Percentiles rank a stretch among this genome's conserved stretches.
These are phyloP conservation scores for Isoperla grammatica DNA, from an alignment of 2,888 invertebrate genomes.

Conservation along the genomic window DNA sequence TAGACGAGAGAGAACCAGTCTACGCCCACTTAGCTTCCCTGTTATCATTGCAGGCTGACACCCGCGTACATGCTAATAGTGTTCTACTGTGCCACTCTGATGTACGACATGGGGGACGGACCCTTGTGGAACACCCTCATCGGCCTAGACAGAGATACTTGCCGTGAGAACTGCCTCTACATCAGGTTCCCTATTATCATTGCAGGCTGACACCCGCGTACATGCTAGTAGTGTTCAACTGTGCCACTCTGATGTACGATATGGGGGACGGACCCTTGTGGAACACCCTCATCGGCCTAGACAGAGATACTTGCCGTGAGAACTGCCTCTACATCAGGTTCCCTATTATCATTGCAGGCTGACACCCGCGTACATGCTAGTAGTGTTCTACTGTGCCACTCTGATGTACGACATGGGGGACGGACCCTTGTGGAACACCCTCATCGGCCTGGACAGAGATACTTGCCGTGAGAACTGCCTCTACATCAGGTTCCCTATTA, in stretches of 20 bases:
- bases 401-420: constrained; percentile 52
- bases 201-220: constrained; percentile 52
- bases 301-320: constrained; percentile 50
- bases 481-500: constrained; percentile 51
- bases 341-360: constrained; percentile 45
- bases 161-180: constrained; percentile 57
- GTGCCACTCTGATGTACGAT: constrained; percentile 50
- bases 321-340: constrained; percentile 61
- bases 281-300: constrained; percentile 48
- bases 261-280: constrained; percentile 57
- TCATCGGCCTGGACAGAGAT: constrained; percentile 46
- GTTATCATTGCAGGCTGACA: constrained; percentile 48
- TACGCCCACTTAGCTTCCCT: too few species aligned
- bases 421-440: constrained; percentile 56
- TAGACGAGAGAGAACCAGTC: too few species aligned
- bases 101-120: constrained; percentile 53
- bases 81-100: constrained; percentile 52
- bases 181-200: constrained; percentile 44
- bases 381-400: constrained; percentile 53
- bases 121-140: constrained; percentile 55
- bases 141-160: constrained; percentile 48
- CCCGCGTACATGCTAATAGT: constrained; percentile 52
- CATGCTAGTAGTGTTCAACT: constrained; percentile 53
- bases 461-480: constrained; percentile 57
- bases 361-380: constrained; percentile 51